These are phyloP conservation scores for Riparia riparia DNA, from an alignment of 2,113 vertebrate genomes.

Conservation along the genomic window DNA sequence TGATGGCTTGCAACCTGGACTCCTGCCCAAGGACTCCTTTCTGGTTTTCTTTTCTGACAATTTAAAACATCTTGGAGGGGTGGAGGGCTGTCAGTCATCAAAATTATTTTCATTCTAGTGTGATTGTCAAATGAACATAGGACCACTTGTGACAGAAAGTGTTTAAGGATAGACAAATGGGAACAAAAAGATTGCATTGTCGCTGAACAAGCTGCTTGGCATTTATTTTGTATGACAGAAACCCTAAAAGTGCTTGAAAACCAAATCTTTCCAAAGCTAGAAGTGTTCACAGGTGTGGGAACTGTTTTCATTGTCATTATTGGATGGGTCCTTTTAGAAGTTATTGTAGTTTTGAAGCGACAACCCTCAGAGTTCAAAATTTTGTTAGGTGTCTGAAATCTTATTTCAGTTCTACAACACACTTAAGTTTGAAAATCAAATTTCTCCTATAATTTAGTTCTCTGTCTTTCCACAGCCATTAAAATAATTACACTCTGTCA, in stretches of 20 bases:
- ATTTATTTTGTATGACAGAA: not conserved
- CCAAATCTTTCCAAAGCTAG: not conserved
- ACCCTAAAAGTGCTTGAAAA: not conserved
- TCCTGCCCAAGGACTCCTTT: not conserved
- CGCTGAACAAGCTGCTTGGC: not conserved
- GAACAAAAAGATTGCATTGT: not conserved
- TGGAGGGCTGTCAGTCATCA: not conserved
- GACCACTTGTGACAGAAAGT: not conserved
- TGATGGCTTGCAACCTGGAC: not conserved
- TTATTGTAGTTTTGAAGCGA: not conserved
- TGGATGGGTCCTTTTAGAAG: not conserved
- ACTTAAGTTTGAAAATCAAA: not conserved
- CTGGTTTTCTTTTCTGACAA: not conserved
- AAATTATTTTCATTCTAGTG: not conserved
- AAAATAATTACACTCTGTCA: conserved; percentile 14
- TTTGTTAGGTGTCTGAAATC: not conserved
- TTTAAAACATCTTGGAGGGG: not conserved
- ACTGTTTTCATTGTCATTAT: not conserved
- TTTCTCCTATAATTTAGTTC: not conserved
- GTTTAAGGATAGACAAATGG: not conserved
- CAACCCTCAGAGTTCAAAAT: not conserved
- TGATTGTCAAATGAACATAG: not conserved
- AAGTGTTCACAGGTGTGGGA: not conserved
- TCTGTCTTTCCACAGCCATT: not conserved
- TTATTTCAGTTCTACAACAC: not conserved